Percentiles rank a stretch among this genome's conserved stretches.
phyloP scores from a whole-genome alignment of 2,113 vertebrate species.

The Meriones unguiculatus region DNA sequence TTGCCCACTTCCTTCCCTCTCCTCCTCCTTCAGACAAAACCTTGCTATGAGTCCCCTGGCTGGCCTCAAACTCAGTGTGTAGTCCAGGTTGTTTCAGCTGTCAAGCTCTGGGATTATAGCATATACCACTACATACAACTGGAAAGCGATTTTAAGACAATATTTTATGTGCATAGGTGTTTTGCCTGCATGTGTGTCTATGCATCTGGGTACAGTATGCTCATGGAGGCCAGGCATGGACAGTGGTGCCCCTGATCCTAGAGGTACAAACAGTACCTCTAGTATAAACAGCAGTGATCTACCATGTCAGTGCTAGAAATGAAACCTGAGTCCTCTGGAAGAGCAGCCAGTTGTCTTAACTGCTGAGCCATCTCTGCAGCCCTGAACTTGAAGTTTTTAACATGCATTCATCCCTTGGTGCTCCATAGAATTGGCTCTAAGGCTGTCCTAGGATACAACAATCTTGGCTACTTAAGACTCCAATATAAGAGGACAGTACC shows the following conservation, averaged over 20 bases:
- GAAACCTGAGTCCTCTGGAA: not conserved
- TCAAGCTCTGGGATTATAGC: not conserved
- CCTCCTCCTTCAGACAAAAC: not conserved
- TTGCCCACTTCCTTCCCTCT: not conserved
- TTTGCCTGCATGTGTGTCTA: not conserved
- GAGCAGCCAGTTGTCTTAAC: not conserved
- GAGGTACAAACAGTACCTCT: not conserved
- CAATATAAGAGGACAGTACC: not conserved
- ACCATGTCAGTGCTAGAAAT: not conserved
- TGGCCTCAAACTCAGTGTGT: not conserved
- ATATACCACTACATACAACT: not conserved
- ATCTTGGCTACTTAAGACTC: not conserved
- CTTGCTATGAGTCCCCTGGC: not conserved
- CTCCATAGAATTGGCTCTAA: not conserved
- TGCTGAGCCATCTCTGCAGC: not conserved
- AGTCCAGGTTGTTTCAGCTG: not conserved
- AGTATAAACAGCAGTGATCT: not conserved
- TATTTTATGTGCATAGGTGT: not conserved
- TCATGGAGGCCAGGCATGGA: not conserved
- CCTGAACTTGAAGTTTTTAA: not conserved
- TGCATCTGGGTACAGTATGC: no score
- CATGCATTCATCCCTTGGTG: not conserved
- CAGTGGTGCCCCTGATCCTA: not conserved
- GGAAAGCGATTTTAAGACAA: not conserved
- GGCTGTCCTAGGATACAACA: not conserved